Percentiles rank a stretch among this genome's conserved stretches.
Conservation (phyloP, 2,113 vertebrate species). For the Aleadryas rufinucha region DNA sequence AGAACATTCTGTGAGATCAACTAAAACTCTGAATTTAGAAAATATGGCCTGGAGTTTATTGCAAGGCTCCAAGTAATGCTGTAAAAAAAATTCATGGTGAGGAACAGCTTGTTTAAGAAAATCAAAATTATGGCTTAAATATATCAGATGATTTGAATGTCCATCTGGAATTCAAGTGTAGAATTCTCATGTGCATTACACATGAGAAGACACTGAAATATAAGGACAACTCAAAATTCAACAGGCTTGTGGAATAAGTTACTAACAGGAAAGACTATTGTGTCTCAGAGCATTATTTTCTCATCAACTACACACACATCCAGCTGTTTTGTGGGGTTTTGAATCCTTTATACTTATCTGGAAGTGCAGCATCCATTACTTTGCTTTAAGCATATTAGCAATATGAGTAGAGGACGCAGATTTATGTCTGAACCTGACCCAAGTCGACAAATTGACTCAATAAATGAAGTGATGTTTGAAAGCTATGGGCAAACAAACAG, state of each 20-base stretch:
- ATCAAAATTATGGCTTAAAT: constrained; percentile 29
- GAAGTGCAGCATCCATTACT: constrained; percentile 15
- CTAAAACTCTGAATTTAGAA: background rate
- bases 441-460: background rate
- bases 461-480: constrained; percentile 29
- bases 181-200: background rate
- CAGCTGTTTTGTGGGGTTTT: constrained; percentile 29
- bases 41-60: background rate
- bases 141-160: constrained; percentile 32
- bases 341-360: constrained; percentile 2
- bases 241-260: constrained; percentile 33
- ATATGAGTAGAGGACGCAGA: background rate
- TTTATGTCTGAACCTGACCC: constrained; percentile 5
- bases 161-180: constrained; percentile 30
- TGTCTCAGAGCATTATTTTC: background rate
- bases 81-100: background rate
- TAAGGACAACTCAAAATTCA: constrained; percentile 14
- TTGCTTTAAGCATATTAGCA: constrained; percentile 43
- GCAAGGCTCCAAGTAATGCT: background rate
- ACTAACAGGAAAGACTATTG: constrained; percentile 38
- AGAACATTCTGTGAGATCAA: background rate
- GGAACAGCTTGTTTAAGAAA: constrained; percentile 42
- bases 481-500: background rate
- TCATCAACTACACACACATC: constrained; percentile 9
- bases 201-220: constrained; percentile 25